A percentile compares a stretch with the other conserved stretches of the same genome.
Conservation (phyloP, 2,888 invertebrate genomes). For the Gortyna flavago region DNA sequence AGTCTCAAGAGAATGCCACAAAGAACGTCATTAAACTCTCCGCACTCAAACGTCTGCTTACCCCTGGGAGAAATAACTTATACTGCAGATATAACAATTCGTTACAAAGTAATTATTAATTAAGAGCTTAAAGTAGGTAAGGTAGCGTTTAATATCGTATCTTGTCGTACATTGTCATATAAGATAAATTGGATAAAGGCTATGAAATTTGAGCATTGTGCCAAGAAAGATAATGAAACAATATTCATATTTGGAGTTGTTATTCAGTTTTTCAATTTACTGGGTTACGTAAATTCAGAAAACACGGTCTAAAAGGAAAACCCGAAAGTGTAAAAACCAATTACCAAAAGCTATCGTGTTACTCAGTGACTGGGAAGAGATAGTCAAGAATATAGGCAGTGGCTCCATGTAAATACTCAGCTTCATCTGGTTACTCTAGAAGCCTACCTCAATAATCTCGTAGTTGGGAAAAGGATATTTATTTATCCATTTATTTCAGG, state of each 20-base stretch:
- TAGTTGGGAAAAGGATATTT: not conserved
- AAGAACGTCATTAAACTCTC: constrained; percentile 12
- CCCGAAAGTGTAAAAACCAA: not conserved
- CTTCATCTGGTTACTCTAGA: not conserved
- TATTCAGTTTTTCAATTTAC: constrained; percentile 9
- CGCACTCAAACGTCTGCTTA: not conserved
- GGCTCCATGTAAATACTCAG: not conserved
- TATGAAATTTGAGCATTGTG: constrained; percentile 33
- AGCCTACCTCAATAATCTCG: not conserved
- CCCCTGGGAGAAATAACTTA: constrained; percentile 1
- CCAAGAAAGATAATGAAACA: constrained; percentile 39
- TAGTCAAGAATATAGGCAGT: too few relatives aligned
- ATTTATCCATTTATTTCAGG: too few relatives aligned
- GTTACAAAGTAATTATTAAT: constrained; percentile 50
- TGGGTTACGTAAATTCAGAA: not conserved
- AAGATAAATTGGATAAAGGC: constrained; percentile 47
- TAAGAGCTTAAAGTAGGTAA: constrained; percentile 39
- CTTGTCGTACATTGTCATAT: constrained; percentile 39
- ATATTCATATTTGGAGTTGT: constrained; percentile 15
- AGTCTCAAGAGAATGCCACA: not conserved
- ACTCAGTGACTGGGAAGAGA: too few relatives aligned
- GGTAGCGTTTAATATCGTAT: constrained; percentile 55
- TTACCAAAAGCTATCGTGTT: not conserved
- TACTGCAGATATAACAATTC: constrained; percentile 36
- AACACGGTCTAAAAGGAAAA: too few relatives aligned